A percentile compares a stretch with the other conserved stretches of the same genome.
These are phyloP conservation scores for Drosophila busckii DNA, from an alignment of 1,140 invertebrate species.

Conservation along the genomic window DNA sequence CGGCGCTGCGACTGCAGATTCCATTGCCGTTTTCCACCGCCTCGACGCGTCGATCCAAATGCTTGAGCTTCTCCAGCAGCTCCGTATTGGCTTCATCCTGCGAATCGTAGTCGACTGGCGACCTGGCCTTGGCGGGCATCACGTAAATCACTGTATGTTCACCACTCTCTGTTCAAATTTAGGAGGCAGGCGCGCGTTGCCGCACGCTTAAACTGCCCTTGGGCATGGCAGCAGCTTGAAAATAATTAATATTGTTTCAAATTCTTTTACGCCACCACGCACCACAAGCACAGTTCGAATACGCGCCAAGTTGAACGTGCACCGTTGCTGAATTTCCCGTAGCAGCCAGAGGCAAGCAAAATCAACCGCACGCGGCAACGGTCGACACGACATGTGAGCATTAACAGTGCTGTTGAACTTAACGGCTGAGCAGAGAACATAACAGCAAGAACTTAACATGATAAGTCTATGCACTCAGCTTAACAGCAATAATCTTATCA, in stretches of 20 bases:
- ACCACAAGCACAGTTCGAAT: constrained; percentile 20
- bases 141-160: constrained; percentile 3
- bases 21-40: constrained; percentile 35
- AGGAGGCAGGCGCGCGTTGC: constrained; percentile 14
- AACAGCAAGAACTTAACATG: constrained; percentile 4
- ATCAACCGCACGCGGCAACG: constrained; percentile 36
- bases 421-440: not conserved
- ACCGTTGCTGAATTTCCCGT: constrained; percentile 4
- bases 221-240: constrained; percentile 5
- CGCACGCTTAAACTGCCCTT: constrained; percentile 9
- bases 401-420: too few species aligned
- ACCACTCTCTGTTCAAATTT: constrained; percentile 19
- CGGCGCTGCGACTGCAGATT: constrained; percentile 26
- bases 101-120: constrained; percentile 58
- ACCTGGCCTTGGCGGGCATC: constrained; percentile 32
- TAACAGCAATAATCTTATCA: too few species aligned
- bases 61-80: constrained; percentile 72
- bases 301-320: constrained; percentile 21
- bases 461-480: not conserved
- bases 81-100: constrained; percentile 73
- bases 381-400: constrained; percentile 36
- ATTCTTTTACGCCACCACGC: not conserved
- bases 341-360: constrained; percentile 10
- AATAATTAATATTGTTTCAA: not conserved
- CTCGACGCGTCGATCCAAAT: constrained; percentile 67